Conservation (phyloP, 2,888 invertebrate species). For the Drosophila multiciliata region DNA sequence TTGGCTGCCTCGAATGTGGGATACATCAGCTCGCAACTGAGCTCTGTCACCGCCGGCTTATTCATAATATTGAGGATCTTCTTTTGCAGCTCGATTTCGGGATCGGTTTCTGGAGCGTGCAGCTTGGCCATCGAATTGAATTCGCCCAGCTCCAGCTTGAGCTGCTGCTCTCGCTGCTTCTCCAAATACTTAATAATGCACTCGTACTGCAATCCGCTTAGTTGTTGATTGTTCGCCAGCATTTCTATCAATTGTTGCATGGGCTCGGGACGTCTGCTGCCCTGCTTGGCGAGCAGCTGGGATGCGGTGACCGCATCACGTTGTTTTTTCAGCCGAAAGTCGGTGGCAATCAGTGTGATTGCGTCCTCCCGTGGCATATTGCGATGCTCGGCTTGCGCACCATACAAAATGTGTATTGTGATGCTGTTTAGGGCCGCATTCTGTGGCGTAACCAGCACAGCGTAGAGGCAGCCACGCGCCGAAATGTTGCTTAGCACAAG, state of each 20-base stretch:
- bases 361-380: conserved; percentile 98
- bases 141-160: conserved; percentile 91
- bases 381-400: conserved; percentile 95
- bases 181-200: conserved; percentile 90
- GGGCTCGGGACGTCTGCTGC: conserved; percentile 87
- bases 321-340: conserved; percentile 88
- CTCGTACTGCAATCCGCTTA: conserved; percentile 92
- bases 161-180: conserved; percentile 90
- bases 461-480: conserved; percentile 94
- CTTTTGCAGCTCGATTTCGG: conserved; percentile 84
- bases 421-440: conserved; percentile 94
- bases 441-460: conserved; percentile 93
- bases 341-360: conserved; percentile 90
- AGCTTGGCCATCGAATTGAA: conserved; percentile 83
- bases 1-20: conserved; percentile 75
- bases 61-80: conserved; percentile 84
- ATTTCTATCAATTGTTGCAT: conserved; percentile 91
- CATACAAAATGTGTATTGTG: conserved; percentile 95
- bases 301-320: conserved; percentile 77
- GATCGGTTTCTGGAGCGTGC: conserved; percentile 79
- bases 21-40: conserved; percentile 74
- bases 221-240: conserved; percentile 91
- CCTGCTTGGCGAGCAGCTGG: conserved; percentile 74
- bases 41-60: conserved; percentile 83
- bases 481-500: conserved; percentile 94